A percentile compares a stretch with the other conserved stretches of the same genome.
phyloP scores from a whole-genome alignment of 2,113 vertebrate species.

The Galemys pyrenaicus region DNA sequence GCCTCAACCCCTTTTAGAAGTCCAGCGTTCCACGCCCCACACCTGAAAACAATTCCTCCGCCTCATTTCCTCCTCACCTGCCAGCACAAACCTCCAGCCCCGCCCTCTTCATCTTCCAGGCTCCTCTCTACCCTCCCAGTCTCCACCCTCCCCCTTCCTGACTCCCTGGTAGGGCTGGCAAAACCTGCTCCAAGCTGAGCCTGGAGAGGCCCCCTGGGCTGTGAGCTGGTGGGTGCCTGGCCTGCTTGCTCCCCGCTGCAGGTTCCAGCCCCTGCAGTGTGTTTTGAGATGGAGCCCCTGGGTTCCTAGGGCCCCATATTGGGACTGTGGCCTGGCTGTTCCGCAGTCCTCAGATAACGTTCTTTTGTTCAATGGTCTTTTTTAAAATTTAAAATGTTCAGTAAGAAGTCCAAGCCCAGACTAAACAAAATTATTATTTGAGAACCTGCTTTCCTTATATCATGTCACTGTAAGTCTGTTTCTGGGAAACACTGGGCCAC shows the following conservation, averaged over 20 bases:
- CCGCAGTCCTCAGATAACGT: no score
- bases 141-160: background rate
- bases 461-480: no score
- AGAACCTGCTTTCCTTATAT: no score
- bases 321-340: background rate
- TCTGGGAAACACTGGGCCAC: background rate
- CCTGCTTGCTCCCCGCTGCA: background rate
- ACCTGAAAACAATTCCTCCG: constrained; percentile 9
- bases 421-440: no score
- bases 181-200: constrained; percentile 32
- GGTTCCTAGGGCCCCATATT: background rate
- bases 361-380: no score
- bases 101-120: background rate
- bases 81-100: background rate
- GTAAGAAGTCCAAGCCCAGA: no score
- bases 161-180: constrained; percentile 22
- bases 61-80: background rate
- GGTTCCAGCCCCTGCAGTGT: background rate
- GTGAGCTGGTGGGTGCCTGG: background rate
- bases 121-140: background rate
- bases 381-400: no score
- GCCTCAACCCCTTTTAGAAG: background rate
- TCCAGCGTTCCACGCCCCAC: background rate
- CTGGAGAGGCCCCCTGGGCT: background rate
- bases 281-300: background rate